Percentiles rank a stretch among this genome's conserved stretches.
These are phyloP conservation scores for Jordanella pulchra DNA, from an alignment of 2,797 vertebrate species.

Conservation along the genomic window DNA sequence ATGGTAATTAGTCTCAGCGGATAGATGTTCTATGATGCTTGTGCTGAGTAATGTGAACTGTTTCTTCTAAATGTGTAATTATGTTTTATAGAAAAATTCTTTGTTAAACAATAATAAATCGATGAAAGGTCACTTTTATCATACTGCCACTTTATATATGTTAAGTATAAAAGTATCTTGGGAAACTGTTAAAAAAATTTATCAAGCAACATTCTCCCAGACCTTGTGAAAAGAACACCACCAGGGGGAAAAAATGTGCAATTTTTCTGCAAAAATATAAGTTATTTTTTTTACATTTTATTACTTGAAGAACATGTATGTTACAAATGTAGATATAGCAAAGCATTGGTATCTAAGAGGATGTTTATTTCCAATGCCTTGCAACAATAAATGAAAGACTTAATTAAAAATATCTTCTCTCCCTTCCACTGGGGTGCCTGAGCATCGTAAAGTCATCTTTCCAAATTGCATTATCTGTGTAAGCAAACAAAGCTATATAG, in stretches of 20 bases:
- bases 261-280: constrained; percentile 15
- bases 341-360: constrained; percentile 35
- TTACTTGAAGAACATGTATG: constrained; percentile 18
- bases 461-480: constrained; percentile 62
- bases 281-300: constrained; percentile 1
- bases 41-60: background rate
- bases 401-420: constrained; percentile 67
- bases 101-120: background rate
- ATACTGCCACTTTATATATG: background rate
- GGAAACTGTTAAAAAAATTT: background rate
- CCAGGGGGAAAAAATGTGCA: background rate
- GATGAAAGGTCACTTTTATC: background rate
- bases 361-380: constrained; percentile 68
- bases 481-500: constrained; percentile 60
- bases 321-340: constrained; percentile 30
- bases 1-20: background rate
- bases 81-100: background rate
- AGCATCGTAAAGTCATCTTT: constrained; percentile 51
- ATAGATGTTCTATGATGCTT: background rate
- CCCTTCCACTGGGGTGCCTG: constrained; percentile 11
- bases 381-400: constrained; percentile 65
- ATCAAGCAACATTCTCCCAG: background rate
- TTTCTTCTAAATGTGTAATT: background rate
- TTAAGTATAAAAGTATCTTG: constrained; percentile 6
- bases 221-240: background rate